Evolutionary conservation across 2,888 invertebrate genomes (phyloP), one percentile per base, ranked within the genome.

Genomic region (Aricia artaxerxes): DNA sequence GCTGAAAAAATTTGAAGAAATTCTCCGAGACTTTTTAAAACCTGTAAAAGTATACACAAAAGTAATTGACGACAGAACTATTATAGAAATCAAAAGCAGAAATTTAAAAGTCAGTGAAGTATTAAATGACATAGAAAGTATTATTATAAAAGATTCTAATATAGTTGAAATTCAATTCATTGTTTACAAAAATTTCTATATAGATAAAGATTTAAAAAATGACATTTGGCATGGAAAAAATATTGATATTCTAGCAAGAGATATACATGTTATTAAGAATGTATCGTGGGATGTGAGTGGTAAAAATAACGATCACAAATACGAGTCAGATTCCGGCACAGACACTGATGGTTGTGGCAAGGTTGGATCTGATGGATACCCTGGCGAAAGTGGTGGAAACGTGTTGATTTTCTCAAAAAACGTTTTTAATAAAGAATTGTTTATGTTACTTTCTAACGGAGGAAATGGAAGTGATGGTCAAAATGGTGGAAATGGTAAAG

Each of bases 381-480:
- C 78, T 61, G 78, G 78, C 4, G 78, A 78, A 57, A 78, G 78
- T 73, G 78, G 78, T n/a, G 78, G 78, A 72, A 78, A 78, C 35
- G 24, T 78, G 9, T 24, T 60, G 57, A 73, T 78, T 57, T 38
- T 60, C 57, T 24, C 78, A 38, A 78, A 60, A 60, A 38, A 78
- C 35, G 16, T 78, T 38, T 24, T n/a, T 57, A 40, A 73, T 60
- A 2, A 57, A 1, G 78, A 73, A 31, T 31, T n/a, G 16, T 7
- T 78, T 61, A 24, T 60, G 9, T 60, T 78, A 24, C 24, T 40
- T 60, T 78, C 78, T 57, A 78, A 73, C 16, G 78, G 78, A 9
- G 78, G 78, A 13, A 78, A 73, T 73, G 78, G 78, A 13, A 73
- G 73, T 60, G 60, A 78, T 44, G 78, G 78, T 31, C 78, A 78